Conservation (phyloP, 2,113 vertebrate species). For the Polyodon spathula region DNA sequence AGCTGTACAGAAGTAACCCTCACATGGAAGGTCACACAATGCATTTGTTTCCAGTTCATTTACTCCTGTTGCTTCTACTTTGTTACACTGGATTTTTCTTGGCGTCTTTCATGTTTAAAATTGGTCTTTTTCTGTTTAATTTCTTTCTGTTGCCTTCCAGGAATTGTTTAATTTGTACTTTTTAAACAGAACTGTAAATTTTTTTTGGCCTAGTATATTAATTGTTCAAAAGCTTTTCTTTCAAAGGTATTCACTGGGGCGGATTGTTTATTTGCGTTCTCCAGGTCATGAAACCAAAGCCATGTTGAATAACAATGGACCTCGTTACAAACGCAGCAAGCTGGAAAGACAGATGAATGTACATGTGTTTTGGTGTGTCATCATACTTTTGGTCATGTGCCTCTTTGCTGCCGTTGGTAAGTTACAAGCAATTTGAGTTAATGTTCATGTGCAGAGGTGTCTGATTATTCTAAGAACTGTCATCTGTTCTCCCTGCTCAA, state of each 20-base stretch:
- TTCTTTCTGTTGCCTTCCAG: too few relatives aligned
- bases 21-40: too few relatives aligned
- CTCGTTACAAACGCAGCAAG: constrained; percentile 92
- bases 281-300: constrained; percentile 96
- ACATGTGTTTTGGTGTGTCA: constrained; percentile 90
- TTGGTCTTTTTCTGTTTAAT: too few relatives aligned
- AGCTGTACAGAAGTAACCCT: too few relatives aligned
- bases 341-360: constrained; percentile 93
- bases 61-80: too few relatives aligned
- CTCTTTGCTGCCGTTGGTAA: constrained; percentile 83
- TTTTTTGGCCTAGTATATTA: background rate
- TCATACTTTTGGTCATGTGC: constrained; percentile 89
- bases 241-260: background rate
- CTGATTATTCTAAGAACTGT: too few relatives aligned
- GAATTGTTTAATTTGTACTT: too few relatives aligned
- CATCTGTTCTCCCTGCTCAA: too few relatives aligned
- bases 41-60: too few relatives aligned
- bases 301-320: constrained; percentile 92
- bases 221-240: too few relatives aligned
- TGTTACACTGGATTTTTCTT: too few relatives aligned
- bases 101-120: too few relatives aligned
- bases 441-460: constrained; percentile 5
- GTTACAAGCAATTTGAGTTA: constrained; percentile 27
- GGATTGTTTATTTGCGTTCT: constrained; percentile 9
- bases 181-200: background rate